phyloP scores from a whole-genome alignment of 2,113 vertebrate species.

The Nesoenas mayeri region DNA sequence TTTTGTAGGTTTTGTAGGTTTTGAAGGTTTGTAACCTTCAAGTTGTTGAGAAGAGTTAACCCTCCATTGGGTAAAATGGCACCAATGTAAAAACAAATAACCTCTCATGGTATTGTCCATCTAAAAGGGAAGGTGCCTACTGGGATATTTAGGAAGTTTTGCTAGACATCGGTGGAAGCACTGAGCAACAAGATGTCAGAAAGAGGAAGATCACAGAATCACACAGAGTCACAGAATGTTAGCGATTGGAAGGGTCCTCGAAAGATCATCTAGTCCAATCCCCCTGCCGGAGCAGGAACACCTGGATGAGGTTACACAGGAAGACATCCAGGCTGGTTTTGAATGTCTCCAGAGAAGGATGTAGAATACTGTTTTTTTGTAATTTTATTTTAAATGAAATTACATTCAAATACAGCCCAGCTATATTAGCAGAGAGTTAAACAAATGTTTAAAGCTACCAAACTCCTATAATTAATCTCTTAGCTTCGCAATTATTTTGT shows the following conservation, averaged over 20 bases:
- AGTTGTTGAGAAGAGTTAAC: neutral
- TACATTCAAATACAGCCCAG: conserved; percentile 10
- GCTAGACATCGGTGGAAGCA: neutral
- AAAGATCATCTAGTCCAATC: no score
- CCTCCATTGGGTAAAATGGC: neutral
- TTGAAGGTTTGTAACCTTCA: neutral
- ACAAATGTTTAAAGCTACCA: neutral
- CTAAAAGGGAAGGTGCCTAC: neutral
- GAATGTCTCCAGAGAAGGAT: neutral
- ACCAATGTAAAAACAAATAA: neutral
- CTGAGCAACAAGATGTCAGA: neutral
- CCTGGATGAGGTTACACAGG: no score
- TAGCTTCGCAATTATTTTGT: neutral
- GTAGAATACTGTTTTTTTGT: neutral
- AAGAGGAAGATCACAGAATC: neutral
- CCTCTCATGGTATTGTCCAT: neutral
- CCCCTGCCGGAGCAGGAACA: no score
- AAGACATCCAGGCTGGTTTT: no score
- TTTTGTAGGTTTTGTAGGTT: neutral
- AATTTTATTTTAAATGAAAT: conserved; percentile 51
- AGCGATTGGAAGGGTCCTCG: no score
- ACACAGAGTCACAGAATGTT: no score
- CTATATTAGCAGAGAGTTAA: neutral
- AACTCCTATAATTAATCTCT: neutral
- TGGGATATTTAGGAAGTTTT: neutral